Conservation (phyloP, 64 coral and sea anemone species). For the Trachythela sp. region DNA sequence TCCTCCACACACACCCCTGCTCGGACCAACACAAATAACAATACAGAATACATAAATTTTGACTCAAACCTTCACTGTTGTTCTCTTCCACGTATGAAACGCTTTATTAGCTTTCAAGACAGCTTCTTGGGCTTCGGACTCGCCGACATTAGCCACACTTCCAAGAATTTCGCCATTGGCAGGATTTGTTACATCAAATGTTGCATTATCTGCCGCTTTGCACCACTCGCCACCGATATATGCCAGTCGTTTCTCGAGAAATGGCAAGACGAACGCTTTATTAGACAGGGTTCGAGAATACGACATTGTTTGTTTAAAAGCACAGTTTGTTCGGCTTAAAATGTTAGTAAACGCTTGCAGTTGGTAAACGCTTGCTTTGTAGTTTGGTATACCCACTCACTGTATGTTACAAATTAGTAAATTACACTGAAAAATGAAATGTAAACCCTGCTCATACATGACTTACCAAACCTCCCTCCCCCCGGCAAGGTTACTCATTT, state of each 20-base stretch:
- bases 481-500: no score
- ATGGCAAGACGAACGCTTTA: background rate
- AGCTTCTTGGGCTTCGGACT: background rate
- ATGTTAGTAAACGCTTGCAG: no score
- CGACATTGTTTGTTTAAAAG: background rate
- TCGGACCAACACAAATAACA: no score
- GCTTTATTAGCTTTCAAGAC: background rate
- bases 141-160: background rate
- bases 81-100: background rate
- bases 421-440: no score
- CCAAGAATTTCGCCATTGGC: background rate
- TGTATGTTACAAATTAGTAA: no score
- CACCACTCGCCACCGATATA: conserved; percentile 1
- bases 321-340: no score
- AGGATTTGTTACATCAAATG: background rate
- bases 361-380: no score
- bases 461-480: no score
- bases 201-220: background rate
- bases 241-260: background rate
- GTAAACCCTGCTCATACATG: no score
- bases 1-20: no score
- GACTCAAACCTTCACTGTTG: background rate
- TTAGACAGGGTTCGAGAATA: background rate
- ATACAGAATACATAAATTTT: no score
- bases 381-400: no score